Conservation (phyloP, 1,140 invertebrate genomes). For the Drosophila nigromelanica region DNA sequence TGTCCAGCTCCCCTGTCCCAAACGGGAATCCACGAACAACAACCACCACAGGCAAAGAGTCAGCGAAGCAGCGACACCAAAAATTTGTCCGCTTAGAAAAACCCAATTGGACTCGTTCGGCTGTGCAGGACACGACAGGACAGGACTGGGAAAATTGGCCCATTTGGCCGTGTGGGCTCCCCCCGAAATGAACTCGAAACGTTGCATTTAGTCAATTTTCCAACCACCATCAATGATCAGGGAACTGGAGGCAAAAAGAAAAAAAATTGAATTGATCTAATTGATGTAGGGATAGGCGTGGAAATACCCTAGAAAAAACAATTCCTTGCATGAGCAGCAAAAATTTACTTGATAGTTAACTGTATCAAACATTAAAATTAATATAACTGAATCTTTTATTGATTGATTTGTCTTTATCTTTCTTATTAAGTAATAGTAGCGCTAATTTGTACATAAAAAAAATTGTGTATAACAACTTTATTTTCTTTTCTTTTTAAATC, state of each 20-base stretch:
- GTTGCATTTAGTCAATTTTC: conserved; percentile 78
- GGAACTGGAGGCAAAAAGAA: conserved; percentile 13
- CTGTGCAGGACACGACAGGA: conserved; percentile 10
- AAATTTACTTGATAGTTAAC: not conserved
- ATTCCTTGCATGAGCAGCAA: not conserved
- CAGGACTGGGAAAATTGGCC: conserved; percentile 60
- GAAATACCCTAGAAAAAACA: not conserved
- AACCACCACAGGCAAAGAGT: conserved; percentile 38
- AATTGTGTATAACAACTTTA: no score
- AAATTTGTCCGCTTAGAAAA: conserved; percentile 62
- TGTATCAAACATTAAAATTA: not conserved
- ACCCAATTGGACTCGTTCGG: conserved; percentile 54
- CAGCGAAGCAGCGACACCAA: conserved; percentile 30
- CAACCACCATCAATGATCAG: conserved; percentile 53
- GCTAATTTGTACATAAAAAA: no score
- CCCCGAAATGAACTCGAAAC: conserved; percentile 58
- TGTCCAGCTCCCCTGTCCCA: conserved; percentile 48
- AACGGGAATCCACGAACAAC: conserved; percentile 63
- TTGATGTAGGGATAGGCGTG: not conserved
- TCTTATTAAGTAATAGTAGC: no score
- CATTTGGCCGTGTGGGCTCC: conserved; percentile 45
- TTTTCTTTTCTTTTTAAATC: no score
- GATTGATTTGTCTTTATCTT: no score
- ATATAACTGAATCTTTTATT: no score
- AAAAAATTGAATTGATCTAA: conserved; percentile 1